These are phyloP conservation scores for Panurus biarmicus DNA, from an alignment of 2,113 vertebrate species.

Conservation along the genomic window DNA sequence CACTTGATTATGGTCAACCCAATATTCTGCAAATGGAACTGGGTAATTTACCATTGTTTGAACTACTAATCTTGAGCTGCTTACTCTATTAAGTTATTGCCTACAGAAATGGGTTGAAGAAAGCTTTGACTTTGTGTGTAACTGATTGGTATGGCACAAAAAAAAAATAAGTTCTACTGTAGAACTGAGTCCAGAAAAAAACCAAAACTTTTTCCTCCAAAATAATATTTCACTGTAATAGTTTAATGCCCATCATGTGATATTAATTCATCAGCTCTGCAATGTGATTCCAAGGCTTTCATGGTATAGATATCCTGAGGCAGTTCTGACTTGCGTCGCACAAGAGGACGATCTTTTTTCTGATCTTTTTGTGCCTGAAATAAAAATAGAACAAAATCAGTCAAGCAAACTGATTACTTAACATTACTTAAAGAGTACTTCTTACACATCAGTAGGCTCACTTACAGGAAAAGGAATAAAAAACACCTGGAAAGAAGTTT, in stretches of 20 bases:
- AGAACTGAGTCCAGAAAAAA: conserved; percentile 62
- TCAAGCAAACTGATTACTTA: neutral
- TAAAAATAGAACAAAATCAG: conserved; percentile 26
- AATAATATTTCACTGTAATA: conserved; percentile 55
- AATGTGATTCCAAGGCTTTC: conserved; percentile 92
- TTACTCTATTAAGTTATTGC: conserved; percentile 71
- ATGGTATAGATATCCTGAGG: conserved; percentile 94
- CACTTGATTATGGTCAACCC: conserved; percentile 30
- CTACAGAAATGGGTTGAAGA: conserved; percentile 70
- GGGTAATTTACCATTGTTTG: conserved; percentile 84
- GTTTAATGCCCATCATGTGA: conserved; percentile 89
- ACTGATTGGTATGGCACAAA: conserved; percentile 79
- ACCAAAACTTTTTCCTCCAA: conserved; percentile 31
- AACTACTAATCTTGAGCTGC: conserved; percentile 76
- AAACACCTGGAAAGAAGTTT: neutral
- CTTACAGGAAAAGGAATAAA: neutral
- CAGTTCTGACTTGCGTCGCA: conserved; percentile 95
- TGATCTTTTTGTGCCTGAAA: conserved; percentile 84
- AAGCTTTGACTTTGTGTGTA: conserved; percentile 68
- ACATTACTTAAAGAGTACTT: neutral
- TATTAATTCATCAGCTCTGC: conserved; percentile 88
- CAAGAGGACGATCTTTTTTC: conserved; percentile 85
- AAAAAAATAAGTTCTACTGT: conserved; percentile 68
- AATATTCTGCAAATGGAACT: conserved; percentile 46
- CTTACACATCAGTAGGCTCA: neutral